Evolutionary conservation across 2,113 vertebrate species (phyloP).

Genomic region (Geothlypis trichas): DNA sequence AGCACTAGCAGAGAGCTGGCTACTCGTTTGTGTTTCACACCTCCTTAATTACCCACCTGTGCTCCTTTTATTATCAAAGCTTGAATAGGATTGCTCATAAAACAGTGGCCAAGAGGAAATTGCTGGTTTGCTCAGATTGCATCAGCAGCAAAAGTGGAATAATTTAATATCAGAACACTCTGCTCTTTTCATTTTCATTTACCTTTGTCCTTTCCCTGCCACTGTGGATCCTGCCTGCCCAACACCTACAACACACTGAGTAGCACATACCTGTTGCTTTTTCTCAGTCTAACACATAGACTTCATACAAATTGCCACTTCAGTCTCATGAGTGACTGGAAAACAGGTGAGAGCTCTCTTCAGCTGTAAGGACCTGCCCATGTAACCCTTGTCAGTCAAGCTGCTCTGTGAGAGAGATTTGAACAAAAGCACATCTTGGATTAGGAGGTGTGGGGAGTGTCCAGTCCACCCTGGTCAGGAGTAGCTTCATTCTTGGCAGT

Average conservation of each 20-base stretch:
- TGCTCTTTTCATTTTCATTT: slow-evolving; percentile 42
- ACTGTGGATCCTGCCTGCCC: background rate
- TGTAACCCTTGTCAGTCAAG: background rate
- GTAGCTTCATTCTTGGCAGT: background rate
- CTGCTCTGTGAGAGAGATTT: background rate
- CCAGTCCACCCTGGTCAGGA: background rate
- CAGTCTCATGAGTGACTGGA: background rate
- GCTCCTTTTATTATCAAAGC: slow-evolving; percentile 75
- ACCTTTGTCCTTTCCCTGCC: slow-evolving; percentile 5
- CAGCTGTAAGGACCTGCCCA: background rate
- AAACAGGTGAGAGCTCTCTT: background rate
- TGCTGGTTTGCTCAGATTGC: slow-evolving; percentile 74
- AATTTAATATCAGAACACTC: slow-evolving; percentile 66
- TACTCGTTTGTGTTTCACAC: slow-evolving; percentile 72
- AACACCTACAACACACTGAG: background rate
- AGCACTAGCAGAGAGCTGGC: slow-evolving; percentile 65
- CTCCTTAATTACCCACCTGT: slow-evolving; percentile 80
- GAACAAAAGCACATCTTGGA: background rate
- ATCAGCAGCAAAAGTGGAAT: slow-evolving; percentile 69
- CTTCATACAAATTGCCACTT: background rate
- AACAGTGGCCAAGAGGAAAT: slow-evolving; percentile 78
- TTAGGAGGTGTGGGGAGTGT: background rate
- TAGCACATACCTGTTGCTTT: background rate
- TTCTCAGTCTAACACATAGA: background rate
- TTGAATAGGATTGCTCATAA: slow-evolving; percentile 66